phyloP scores from a whole-genome alignment of 2,888 invertebrate genomes.

The Temnothorax rugatulus region DNA sequence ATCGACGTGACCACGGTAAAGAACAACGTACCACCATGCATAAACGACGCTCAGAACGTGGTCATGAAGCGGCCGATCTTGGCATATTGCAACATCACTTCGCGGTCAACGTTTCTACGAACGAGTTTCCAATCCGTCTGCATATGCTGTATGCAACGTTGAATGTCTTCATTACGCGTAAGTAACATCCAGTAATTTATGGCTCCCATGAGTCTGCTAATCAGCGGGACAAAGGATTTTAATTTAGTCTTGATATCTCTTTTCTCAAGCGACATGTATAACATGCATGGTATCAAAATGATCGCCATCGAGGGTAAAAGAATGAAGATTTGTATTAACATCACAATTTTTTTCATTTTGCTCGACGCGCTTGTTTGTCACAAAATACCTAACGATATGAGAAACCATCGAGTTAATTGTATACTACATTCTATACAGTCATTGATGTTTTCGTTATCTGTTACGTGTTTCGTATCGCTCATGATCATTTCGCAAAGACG shows the following conservation, averaged over 20 bases:
- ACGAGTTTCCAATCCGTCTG: conserved; percentile 64
- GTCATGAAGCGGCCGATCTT: conserved; percentile 3
- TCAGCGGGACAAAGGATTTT: conserved; percentile 69
- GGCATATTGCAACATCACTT: conserved; percentile 40
- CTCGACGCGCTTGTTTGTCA: conserved; percentile 42
- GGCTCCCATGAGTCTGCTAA: conserved; percentile 70
- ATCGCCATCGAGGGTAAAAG: conserved; percentile 45
- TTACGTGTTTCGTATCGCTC: neutral
- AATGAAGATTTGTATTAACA: neutral
- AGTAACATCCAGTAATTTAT: conserved; percentile 71
- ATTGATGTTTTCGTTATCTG: conserved; percentile 18
- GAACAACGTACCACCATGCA: conserved; percentile 55
- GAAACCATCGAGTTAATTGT: conserved; percentile 35
- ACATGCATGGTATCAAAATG: conserved; percentile 63
- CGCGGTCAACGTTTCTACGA: neutral
- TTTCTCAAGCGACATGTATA: conserved; percentile 67
- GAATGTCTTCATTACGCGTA: conserved; percentile 49
- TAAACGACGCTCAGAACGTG: neutral
- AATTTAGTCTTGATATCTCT: conserved; percentile 61
- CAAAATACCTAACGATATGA: conserved; percentile 71
- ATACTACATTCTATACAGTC: conserved; percentile 68
- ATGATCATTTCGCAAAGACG: conserved; percentile 1
- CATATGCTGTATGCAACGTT: conserved; percentile 64
- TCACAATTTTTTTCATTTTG: neutral
- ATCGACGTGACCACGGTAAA: conserved; percentile 59